A percentile compares a stretch with the other conserved stretches of the same genome.
Evolutionary conservation across 2,888 invertebrate genomes (phyloP).

Genomic region (Hydropsyche betteni): DNA sequence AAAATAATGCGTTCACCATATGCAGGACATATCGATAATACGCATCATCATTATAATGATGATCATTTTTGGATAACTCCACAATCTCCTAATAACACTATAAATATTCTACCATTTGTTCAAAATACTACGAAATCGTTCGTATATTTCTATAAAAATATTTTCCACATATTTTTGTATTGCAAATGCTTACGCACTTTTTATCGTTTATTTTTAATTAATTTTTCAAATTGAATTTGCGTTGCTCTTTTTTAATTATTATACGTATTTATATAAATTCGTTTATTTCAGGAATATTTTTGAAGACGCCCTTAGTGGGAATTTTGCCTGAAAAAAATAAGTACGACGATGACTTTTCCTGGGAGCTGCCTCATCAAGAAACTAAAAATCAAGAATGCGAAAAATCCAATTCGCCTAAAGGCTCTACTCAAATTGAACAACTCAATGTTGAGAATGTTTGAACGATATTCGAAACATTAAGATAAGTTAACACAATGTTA

Average conservation of each 20-base stretch:
- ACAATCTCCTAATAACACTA: not conserved
- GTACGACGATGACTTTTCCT: constrained; percentile 71
- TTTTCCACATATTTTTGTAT: not conserved
- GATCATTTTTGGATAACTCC: constrained; percentile 47
- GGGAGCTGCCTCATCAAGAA: constrained; percentile 67
- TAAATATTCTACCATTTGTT: not conserved
- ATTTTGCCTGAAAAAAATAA: constrained; percentile 66
- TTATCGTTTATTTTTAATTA: not conserved
- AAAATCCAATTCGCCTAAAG: too few relatives aligned
- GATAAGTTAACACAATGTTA: too few relatives aligned
- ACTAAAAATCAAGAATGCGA: not conserved
- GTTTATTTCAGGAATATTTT: constrained; percentile 44
- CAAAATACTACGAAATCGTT: constrained; percentile 4
- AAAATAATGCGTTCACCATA: constrained; percentile 38
- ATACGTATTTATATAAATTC: too few relatives aligned
- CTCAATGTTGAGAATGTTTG: too few relatives aligned
- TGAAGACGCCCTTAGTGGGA: constrained; percentile 55
- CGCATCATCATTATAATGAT: constrained; percentile 45
- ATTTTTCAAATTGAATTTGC: not conserved
- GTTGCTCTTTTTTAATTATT: not conserved
- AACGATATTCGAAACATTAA: too few relatives aligned
- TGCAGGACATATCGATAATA: constrained; percentile 30
- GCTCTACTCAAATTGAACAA: too few relatives aligned
- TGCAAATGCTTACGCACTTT: not conserved
- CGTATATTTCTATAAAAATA: not conserved